Evolutionary conservation across 1,140 invertebrate genomes (phyloP).

Genomic region (Grapholita molesta): DNA sequence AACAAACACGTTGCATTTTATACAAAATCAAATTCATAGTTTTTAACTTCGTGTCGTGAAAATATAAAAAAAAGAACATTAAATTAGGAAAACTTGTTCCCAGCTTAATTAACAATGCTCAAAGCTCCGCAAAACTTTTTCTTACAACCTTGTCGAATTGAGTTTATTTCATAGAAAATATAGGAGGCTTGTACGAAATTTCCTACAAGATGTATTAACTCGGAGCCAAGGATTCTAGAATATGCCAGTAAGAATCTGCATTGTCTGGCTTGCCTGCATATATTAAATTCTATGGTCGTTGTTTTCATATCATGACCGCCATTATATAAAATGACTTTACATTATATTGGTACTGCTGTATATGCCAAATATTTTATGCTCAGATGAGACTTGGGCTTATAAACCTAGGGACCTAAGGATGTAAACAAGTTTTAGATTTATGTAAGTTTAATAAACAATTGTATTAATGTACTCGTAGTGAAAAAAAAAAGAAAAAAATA

Average conservation of each 20-base stretch:
- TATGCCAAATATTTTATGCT: not conserved
- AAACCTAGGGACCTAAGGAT: too few species aligned
- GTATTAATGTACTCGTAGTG: too few species aligned
- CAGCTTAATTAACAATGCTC: not conserved
- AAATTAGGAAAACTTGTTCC: not conserved
- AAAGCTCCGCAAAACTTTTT: not conserved
- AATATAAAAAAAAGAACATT: not conserved
- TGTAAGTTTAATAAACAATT: too few species aligned
- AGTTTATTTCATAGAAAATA: not conserved
- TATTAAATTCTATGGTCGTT: conserved; percentile 46
- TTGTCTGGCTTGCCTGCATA: conserved; percentile 21
- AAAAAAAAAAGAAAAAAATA: too few species aligned
- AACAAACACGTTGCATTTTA: not conserved
- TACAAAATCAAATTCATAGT: not conserved
- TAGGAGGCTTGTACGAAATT: not conserved
- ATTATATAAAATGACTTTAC: conserved; percentile 1
- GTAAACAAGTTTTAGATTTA: too few species aligned
- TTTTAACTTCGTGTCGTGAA: not conserved
- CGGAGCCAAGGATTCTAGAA: conserved; percentile 28
- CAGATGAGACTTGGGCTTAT: not conserved
- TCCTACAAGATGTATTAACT: conserved; percentile 14
- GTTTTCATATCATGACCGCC: conserved; percentile 25
- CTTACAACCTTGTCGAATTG: not conserved
- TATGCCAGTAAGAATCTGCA: conserved; percentile 20
- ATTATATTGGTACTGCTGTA: not conserved